Evolutionary conservation across 2,888 invertebrate species (phyloP).

Genomic region (Brenthis ino): DNA sequence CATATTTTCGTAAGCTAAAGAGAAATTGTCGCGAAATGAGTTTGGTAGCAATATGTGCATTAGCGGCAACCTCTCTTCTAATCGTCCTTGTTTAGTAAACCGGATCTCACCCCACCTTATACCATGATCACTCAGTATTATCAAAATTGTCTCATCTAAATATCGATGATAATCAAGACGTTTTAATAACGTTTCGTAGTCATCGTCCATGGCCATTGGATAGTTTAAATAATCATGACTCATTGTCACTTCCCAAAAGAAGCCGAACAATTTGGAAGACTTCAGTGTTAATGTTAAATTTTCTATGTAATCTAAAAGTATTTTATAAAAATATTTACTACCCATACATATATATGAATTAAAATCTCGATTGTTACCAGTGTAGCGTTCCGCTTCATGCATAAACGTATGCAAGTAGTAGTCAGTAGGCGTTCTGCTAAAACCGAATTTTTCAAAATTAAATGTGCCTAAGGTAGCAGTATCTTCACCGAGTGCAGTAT

Average conservation of each 20-base stretch:
- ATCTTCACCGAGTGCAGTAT: slow-evolving; percentile 93
- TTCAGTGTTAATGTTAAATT: slow-evolving; percentile 84
- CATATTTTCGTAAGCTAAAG: slow-evolving; percentile 84
- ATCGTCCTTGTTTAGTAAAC: slow-evolving; percentile 90
- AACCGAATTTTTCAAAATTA: slow-evolving; percentile 90
- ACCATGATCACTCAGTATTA: slow-evolving; percentile 95
- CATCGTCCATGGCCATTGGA: slow-evolving; percentile 87
- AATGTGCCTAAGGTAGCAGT: slow-evolving; percentile 90
- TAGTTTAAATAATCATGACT: slow-evolving; percentile 93
- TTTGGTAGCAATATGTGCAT: slow-evolving; percentile 87
- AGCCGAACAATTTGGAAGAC: slow-evolving; percentile 86
- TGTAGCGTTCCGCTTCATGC: slow-evolving; percentile 84
- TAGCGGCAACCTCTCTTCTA: slow-evolving; percentile 94
- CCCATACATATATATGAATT: slow-evolving; percentile 89
- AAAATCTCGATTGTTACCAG: slow-evolving; percentile 84
- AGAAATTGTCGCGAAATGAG: slow-evolving; percentile 85
- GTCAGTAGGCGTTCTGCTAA: slow-evolving; percentile 90
- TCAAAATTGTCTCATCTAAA: slow-evolving; percentile 85
- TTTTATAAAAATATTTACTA: slow-evolving; percentile 85
- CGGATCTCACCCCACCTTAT: slow-evolving; percentile 93
- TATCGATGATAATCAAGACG: slow-evolving; percentile 75
- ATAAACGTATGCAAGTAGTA: slow-evolving; percentile 91
- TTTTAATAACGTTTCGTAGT: slow-evolving; percentile 82
- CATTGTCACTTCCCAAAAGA: slow-evolving; percentile 92
- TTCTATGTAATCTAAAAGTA: slow-evolving; percentile 87